Evolutionary conservation across 1,140 invertebrate species (phyloP).

Genomic region (Lamellibrachia luymesi): DNA sequence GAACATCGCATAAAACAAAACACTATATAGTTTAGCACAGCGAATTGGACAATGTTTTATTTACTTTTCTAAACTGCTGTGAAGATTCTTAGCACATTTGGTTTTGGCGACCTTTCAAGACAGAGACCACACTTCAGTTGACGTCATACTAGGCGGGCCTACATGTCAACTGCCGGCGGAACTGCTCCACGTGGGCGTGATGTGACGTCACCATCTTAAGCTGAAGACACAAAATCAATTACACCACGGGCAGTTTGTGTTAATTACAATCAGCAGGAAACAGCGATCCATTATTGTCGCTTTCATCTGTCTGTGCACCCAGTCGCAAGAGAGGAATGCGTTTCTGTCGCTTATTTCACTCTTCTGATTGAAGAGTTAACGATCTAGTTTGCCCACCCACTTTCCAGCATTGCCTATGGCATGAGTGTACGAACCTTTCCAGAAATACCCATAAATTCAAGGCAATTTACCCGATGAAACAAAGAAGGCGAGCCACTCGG

Average conservation of each 20-base stretch:
- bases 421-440: not conserved
- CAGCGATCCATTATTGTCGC: not conserved
- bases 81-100: not conserved
- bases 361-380: not conserved
- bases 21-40: not conserved
- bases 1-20: not conserved
- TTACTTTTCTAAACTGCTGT: not conserved
- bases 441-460: too few relatives aligned
- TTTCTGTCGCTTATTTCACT: not conserved
- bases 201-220: not conserved
- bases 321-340: not conserved
- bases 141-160: not conserved
- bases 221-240: not conserved
- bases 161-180: not conserved
- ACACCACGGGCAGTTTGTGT: not conserved
- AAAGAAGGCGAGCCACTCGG: too few relatives aligned
- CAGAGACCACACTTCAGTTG: not conserved
- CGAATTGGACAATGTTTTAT: not conserved
- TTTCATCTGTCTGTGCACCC: not conserved
- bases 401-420: not conserved
- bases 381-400: not conserved
- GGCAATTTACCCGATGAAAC: too few relatives aligned
- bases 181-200: not conserved
- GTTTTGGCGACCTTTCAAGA: not conserved
- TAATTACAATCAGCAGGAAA: slow-evolving; percentile 5